Conservation (phyloP, 1,140 invertebrate genomes). For the Solenopsis fugax region DNA sequence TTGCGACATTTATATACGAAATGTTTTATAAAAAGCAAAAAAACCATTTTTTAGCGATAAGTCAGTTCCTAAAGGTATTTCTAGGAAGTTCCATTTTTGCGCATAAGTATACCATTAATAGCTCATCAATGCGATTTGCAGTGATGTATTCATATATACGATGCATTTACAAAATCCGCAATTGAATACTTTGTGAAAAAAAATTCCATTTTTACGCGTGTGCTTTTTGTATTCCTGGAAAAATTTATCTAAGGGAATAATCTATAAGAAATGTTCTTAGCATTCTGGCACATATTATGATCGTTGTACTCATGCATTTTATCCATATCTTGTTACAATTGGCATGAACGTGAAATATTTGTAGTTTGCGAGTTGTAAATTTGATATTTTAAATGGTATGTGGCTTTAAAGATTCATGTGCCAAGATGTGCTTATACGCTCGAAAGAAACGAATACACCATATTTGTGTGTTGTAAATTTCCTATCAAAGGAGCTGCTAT, state of each 20-base stretch:
- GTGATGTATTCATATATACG: slow-evolving; percentile 18
- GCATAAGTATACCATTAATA: slow-evolving; percentile 66
- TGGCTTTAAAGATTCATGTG: slow-evolving; percentile 70
- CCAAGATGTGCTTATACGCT: slow-evolving; percentile 68
- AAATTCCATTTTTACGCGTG: slow-evolving; percentile 62
- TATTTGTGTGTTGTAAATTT: slow-evolving; percentile 48
- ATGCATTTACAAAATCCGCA: slow-evolving; percentile 61
- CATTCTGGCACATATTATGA: slow-evolving; percentile 9
- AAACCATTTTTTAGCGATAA: slow-evolving; percentile 73
- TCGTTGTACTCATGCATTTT: slow-evolving; percentile 4
- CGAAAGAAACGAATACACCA: slow-evolving; percentile 36
- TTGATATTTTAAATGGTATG: slow-evolving; percentile 43
- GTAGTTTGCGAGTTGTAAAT: slow-evolving; percentile 36
- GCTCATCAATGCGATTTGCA: slow-evolving; percentile 30
- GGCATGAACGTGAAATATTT: slow-evolving; percentile 16
- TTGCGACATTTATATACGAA: slow-evolving; percentile 79
- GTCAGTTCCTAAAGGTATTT: slow-evolving; percentile 80
- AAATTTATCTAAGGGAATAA: slow-evolving; percentile 7
- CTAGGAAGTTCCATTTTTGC: slow-evolving; percentile 72
- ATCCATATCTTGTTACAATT: slow-evolving; percentile 39
- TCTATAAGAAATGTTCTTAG: slow-evolving; percentile 18
- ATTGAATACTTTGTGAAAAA: slow-evolving; percentile 65
- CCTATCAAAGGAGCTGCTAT: slow-evolving; percentile 29
- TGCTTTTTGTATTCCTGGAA: slow-evolving; percentile 60
- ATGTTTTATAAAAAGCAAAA: slow-evolving; percentile 77